Conservation (phyloP, 2,888 invertebrate genomes). For the Taenaris catops region DNA sequence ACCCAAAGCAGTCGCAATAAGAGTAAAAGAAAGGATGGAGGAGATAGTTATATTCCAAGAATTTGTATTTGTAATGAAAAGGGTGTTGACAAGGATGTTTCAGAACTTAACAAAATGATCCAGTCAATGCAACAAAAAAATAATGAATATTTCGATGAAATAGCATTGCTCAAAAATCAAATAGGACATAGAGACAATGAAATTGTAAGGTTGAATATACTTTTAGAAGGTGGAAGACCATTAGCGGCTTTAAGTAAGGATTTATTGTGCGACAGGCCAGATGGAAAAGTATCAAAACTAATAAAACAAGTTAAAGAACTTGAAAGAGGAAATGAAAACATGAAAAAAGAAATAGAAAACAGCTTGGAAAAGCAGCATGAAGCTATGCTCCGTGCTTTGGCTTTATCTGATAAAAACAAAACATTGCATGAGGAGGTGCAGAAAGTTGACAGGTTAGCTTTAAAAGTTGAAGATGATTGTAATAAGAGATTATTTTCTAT, state of each 20-base stretch:
- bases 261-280: conserved; percentile 81
- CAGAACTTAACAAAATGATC: conserved; percentile 63
- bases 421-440: conserved; percentile 84
- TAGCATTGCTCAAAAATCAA: conserved; percentile 54
- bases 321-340: conserved; percentile 77
- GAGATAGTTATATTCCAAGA: conserved; percentile 33
- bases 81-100: conserved; percentile 53
- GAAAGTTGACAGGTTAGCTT: conserved; percentile 86
- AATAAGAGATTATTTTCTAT: conserved; percentile 83
- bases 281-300: conserved; percentile 76
- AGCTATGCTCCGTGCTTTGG: conserved; percentile 87
- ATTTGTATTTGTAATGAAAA: conserved; percentile 49
- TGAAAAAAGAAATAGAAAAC: conserved; percentile 70
- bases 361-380: conserved; percentile 86
- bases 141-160: conserved; percentile 55
- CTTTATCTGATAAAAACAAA: conserved; percentile 86
- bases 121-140: conserved; percentile 63
- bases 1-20: conserved; percentile 66
- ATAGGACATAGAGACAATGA: conserved; percentile 83
- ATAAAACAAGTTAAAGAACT: conserved; percentile 79
- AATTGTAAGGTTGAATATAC: conserved; percentile 83
- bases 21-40: conserved; percentile 51
- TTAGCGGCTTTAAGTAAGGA: conserved; percentile 82
- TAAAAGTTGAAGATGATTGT: conserved; percentile 88
- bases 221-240: conserved; percentile 87